phyloP scores from a whole-genome alignment of 2,797 vertebrate species.

The Dendrocincla fuliginosa region DNA sequence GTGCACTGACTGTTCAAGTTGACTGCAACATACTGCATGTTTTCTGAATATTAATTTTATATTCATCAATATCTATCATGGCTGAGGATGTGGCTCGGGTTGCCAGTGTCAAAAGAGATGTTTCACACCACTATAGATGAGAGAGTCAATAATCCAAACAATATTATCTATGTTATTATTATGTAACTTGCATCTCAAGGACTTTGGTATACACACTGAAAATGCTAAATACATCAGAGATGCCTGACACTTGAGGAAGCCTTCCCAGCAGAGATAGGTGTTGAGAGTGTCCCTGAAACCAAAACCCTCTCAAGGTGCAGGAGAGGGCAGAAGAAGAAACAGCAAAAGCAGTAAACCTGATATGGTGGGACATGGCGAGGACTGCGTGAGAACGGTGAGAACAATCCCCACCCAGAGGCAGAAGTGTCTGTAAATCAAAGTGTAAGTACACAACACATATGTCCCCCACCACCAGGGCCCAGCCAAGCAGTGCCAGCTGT shows the following conservation, averaged over 20 bases:
- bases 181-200: background rate
- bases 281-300: background rate
- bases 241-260: background rate
- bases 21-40: background rate
- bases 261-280: background rate
- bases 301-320: background rate
- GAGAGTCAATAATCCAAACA: background rate
- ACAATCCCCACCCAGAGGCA: slow-evolving; percentile 1
- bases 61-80: background rate
- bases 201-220: fast-evolving
- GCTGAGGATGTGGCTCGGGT: background rate
- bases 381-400: background rate
- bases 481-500: slow-evolving; percentile 76
- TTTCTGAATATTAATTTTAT: background rate
- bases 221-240: background rate
- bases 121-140: background rate
- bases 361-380: fast-evolving
- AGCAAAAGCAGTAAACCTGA: background rate
- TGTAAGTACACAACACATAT: slow-evolving; percentile 56
- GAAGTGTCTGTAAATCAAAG: slow-evolving; percentile 72
- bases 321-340: background rate
- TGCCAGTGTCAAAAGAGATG: background rate
- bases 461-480: slow-evolving; percentile 66
- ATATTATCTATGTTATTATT: background rate
- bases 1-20: background rate